Evolutionary conservation across 2,888 invertebrate genomes (phyloP).

Genomic region (Mylabris sibirica): DNA sequence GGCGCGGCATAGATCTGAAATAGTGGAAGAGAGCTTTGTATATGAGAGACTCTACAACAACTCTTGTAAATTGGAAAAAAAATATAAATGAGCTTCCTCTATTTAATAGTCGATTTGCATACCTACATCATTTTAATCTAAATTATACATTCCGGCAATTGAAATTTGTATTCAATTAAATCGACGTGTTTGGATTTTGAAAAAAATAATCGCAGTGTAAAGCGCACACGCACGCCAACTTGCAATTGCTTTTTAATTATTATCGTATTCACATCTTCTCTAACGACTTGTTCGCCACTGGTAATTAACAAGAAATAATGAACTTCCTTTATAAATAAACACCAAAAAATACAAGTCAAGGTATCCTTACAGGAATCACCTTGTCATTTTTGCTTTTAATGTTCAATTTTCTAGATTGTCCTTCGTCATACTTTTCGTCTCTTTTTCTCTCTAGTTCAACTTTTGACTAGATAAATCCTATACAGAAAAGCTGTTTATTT

Average conservation of each 20-base stretch:
- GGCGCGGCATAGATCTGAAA: constrained; percentile 30
- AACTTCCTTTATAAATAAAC: neutral
- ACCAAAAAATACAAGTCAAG: neutral
- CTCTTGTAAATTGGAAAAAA: constrained; percentile 16
- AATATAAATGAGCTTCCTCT: neutral
- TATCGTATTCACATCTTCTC: constrained; percentile 12
- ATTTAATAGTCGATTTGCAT: neutral
- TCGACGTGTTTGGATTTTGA: constrained; percentile 2
- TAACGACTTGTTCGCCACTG: constrained; percentile 5
- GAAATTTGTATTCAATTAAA: constrained; percentile 33
- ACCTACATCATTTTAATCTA: neutral
- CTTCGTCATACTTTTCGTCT: neutral
- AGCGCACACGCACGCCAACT: constrained; percentile 22
- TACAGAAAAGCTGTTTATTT: neutral
- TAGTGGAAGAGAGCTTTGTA: constrained; percentile 9
- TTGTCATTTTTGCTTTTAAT: neutral
- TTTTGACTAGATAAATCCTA: too few species aligned
- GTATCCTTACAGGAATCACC: neutral
- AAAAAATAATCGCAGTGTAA: neutral
- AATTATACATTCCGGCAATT: constrained; percentile 13
- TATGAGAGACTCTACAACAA: constrained; percentile 5
- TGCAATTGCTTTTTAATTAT: constrained; percentile 31
- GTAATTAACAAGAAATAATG: constrained; percentile 11
- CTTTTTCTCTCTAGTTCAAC: too few species aligned
- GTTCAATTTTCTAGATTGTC: neutral